These are phyloP conservation scores for Sander lucioperca DNA, from an alignment of 2,113 vertebrate species.

Conservation along the genomic window DNA sequence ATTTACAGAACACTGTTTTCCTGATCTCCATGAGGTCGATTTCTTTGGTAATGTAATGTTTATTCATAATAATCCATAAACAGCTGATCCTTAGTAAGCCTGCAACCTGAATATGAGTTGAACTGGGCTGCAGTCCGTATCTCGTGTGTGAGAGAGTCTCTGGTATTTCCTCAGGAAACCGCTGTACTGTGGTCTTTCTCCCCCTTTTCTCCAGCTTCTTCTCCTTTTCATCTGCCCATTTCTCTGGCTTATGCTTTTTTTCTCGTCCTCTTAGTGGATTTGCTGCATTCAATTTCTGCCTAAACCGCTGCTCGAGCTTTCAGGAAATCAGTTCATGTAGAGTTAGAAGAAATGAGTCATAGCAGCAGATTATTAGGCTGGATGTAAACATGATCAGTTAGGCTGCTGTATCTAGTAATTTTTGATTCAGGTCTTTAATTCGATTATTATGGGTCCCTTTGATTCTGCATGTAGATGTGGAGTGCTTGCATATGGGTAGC, in stretches of 20 bases:
- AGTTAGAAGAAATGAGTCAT: slow-evolving; percentile 34
- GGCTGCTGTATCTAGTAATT: slow-evolving; percentile 21
- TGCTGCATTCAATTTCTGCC: slow-evolving; percentile 15
- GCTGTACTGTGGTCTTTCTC: not conserved
- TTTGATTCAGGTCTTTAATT: slow-evolving; percentile 35
- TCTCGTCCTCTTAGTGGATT: slow-evolving; percentile 4
- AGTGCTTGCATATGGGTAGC: not conserved
- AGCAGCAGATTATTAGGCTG: slow-evolving; percentile 9
- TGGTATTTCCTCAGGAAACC: slow-evolving; percentile 75
- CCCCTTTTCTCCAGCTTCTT: not conserved
- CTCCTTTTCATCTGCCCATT: slow-evolving; percentile 25
- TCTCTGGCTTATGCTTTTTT: not conserved
- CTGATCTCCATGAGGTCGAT: not conserved
- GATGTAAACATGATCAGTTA: slow-evolving; percentile 33
- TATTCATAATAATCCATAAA: not conserved
- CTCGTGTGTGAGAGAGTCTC: slow-evolving; percentile 44
- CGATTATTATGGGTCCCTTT: slow-evolving; percentile 13
- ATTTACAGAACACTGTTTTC: not conserved
- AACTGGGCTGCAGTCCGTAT: slow-evolving; percentile 23
- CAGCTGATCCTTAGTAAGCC: not conserved
- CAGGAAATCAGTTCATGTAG: slow-evolving; percentile 28
- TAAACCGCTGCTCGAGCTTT: not conserved
- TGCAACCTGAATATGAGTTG: not conserved
- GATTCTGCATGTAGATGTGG: slow-evolving; percentile 4
- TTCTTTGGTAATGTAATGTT: not conserved